Conservation (phyloP, 1,140 invertebrate species). For the Drosophila nigromelanica region DNA sequence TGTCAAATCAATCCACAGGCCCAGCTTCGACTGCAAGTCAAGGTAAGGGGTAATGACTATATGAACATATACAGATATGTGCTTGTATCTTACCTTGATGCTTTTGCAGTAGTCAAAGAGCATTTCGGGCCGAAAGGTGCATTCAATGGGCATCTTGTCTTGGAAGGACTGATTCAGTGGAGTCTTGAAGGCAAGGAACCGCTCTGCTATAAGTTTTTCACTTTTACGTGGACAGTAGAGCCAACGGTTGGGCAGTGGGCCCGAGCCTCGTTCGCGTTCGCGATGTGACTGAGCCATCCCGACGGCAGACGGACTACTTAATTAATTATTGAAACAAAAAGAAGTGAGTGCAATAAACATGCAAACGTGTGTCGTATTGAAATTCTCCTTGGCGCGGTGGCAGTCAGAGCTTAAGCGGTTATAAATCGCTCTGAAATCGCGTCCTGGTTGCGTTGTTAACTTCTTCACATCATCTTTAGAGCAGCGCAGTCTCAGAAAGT, state of each 20-base stretch:
- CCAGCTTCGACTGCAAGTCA: constrained; percentile 89
- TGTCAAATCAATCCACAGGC: constrained; percentile 98
- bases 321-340: constrained; percentile 6
- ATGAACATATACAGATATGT: constrained; percentile 5
- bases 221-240: constrained; percentile 95
- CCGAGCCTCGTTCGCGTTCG: constrained; percentile 84
- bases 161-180: constrained; percentile 92
- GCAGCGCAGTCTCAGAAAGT: constrained; percentile 27
- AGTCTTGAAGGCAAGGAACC: constrained; percentile 97
- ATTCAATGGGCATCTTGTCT: constrained; percentile 90
- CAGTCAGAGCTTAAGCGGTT: not conserved
- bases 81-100: constrained; percentile 87
- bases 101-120: constrained; percentile 89
- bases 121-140: constrained; percentile 93
- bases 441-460: constrained; percentile 20
- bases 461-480: constrained; percentile 30
- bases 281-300: constrained; percentile 59
- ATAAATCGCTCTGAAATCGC: constrained; percentile 25
- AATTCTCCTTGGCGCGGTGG: not conserved
- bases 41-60: not conserved
- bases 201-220: constrained; percentile 88
- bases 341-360: not conserved
- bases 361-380: not conserved
- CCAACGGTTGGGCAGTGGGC: constrained; percentile 94
- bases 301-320: constrained; percentile 8